A percentile compares a stretch with the other conserved stretches of the same genome.
Evolutionary conservation across 2,888 invertebrate species (phyloP).

Genomic region (Eurytoma adleriae): DNA sequence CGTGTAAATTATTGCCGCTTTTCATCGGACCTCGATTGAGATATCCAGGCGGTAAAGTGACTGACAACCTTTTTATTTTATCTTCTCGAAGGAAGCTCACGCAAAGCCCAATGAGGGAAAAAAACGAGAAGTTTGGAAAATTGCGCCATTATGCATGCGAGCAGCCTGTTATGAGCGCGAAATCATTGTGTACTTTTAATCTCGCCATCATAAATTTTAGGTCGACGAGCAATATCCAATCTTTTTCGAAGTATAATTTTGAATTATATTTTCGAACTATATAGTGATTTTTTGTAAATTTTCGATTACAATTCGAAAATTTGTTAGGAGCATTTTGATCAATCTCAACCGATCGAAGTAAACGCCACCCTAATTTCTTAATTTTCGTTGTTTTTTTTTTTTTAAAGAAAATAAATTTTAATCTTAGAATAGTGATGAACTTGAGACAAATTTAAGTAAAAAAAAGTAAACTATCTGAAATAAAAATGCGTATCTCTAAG

Average conservation of each 20-base stretch:
- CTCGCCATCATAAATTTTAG: slow-evolving; percentile 14
- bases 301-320: too few relatives aligned
- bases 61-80: slow-evolving; percentile 10
- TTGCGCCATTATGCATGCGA: slow-evolving; percentile 8
- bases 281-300: too few relatives aligned
- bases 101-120: not conserved
- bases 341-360: too few relatives aligned
- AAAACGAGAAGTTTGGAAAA: slow-evolving; percentile 11
- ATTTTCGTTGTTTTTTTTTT: too few relatives aligned
- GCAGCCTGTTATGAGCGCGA: not conserved
- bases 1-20: slow-evolving; percentile 70
- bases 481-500: not conserved
- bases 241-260: not conserved
- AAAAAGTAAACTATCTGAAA: not conserved
- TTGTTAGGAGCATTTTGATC: too few relatives aligned
- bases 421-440: too few relatives aligned
- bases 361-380: too few relatives aligned
- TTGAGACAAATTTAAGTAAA: too few relatives aligned
- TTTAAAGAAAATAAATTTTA: too few relatives aligned
- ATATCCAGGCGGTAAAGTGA: slow-evolving; percentile 61
- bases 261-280: too few relatives aligned
- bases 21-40: slow-evolving; percentile 71
- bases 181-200: slow-evolving; percentile 37
- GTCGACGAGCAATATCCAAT: slow-evolving; percentile 6
- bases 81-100: not conserved